These are phyloP conservation scores for Callyntrura guangdongensis DNA, from an alignment of 2,888 invertebrate genomes.

Conservation along the genomic window DNA sequence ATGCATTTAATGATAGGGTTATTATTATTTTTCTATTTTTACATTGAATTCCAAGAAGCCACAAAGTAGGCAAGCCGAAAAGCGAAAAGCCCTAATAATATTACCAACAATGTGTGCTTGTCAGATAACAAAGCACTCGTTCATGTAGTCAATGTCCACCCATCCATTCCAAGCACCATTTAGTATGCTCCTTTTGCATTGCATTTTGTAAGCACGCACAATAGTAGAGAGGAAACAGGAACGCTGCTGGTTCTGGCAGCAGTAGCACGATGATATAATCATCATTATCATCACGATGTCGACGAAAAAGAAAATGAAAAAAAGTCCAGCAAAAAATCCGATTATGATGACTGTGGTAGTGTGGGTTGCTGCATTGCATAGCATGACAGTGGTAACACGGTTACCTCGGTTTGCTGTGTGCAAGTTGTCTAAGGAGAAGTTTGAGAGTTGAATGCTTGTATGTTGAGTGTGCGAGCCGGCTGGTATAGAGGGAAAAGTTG, in stretches of 20 bases:
- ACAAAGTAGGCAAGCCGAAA: not conserved
- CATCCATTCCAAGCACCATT: slow-evolving; percentile 26
- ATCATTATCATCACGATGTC: slow-evolving; percentile 17
- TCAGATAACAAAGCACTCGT: not conserved
- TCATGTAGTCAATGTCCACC: slow-evolving; percentile 42
- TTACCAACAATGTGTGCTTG: not conserved
- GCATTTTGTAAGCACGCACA: not conserved
- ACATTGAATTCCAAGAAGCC: slow-evolving; percentile 31
- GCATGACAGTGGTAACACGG: slow-evolving; percentile 76
- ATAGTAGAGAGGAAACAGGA: slow-evolving; percentile 39
- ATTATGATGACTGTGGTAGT: slow-evolving; percentile 64
- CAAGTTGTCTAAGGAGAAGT: slow-evolving; percentile 75
- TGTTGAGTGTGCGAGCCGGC: slow-evolving; percentile 5
- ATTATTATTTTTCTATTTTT: slow-evolving; percentile 20
- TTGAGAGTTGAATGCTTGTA: not conserved
- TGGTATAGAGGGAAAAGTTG: slow-evolving; percentile 55
- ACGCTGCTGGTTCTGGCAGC: slow-evolving; percentile 5
- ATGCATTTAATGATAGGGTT: not conserved
- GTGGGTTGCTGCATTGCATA: slow-evolving; percentile 51
- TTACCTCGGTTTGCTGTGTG: slow-evolving; percentile 79
- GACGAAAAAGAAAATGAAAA: slow-evolving; percentile 45
- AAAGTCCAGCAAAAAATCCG: slow-evolving; percentile 44
- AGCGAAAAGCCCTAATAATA: not conserved
- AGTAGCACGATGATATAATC: not conserved
- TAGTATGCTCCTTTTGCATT: not conserved